A percentile compares a stretch with the other conserved stretches of the same genome.
phyloP scores from a whole-genome alignment of 2,888 invertebrate species.

The Cistogaster globosa region DNA sequence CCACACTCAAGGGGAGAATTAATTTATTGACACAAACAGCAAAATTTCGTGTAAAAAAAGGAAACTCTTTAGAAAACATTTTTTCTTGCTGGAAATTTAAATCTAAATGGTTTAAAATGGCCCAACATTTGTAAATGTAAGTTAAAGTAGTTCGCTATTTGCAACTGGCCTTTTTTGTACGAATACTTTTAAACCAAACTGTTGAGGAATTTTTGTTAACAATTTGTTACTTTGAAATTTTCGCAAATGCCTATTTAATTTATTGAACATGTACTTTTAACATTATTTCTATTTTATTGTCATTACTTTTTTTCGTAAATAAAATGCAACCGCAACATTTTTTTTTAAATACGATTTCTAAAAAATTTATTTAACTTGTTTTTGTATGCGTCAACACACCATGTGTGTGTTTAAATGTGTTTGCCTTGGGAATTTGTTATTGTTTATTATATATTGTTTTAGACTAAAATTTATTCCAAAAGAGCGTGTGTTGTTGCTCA shows the following conservation, averaged over 20 bases:
- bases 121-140: too few species aligned
- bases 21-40: too few species aligned
- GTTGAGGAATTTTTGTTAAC: neutral
- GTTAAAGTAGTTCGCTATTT: too few species aligned
- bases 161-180: neutral
- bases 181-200: neutral
- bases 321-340: constrained; percentile 62
- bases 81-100: too few species aligned
- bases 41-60: too few species aligned
- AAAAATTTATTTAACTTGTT: constrained; percentile 42
- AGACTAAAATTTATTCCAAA: constrained; percentile 60
- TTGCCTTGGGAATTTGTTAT: constrained; percentile 66
- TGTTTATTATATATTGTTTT: constrained; percentile 49
- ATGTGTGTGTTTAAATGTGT: neutral
- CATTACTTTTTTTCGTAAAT: constrained; percentile 27
- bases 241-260: neutral
- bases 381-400: constrained; percentile 51
- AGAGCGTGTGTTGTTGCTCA: constrained; percentile 55
- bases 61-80: too few species aligned
- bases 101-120: too few species aligned
- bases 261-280: constrained; percentile 25
- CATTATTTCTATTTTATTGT: constrained; percentile 32
- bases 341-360: constrained; percentile 33
- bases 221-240: neutral
- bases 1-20: too few species aligned